Conservation (phyloP, 2,888 invertebrate genomes). For the Heliconius charithonia region DNA sequence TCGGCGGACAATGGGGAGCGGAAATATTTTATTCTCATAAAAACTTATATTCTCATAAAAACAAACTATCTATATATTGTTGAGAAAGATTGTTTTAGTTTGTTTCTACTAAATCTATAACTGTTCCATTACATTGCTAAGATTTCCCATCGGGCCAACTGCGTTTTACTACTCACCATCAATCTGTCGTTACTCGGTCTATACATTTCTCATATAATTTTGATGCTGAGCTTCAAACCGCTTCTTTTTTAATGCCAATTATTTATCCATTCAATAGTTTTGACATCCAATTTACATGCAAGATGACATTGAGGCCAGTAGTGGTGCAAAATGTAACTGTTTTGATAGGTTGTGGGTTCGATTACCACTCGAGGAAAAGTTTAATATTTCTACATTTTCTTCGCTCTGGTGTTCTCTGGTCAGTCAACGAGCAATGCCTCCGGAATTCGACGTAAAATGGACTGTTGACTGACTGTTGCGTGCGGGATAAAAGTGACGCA, state of each 20-base stretch:
- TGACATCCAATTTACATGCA: slow-evolving; percentile 15
- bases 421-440: background rate
- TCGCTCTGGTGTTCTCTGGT: background rate
- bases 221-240: slow-evolving; percentile 32
- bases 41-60: too few relatives aligned
- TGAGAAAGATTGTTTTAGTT: background rate
- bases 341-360: background rate
- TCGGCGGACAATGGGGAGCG: too few relatives aligned
- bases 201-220: slow-evolving; percentile 43
- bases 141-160: slow-evolving; percentile 45
- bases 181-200: slow-evolving; percentile 41
- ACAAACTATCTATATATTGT: background rate
- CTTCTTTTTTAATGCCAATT: slow-evolving; percentile 38
- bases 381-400: background rate
- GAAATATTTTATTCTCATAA: too few relatives aligned
- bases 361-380: background rate
- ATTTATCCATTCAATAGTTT: slow-evolving; percentile 33
- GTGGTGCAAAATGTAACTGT: background rate
- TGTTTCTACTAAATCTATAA: slow-evolving; percentile 4
- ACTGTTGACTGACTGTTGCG: too few relatives aligned
- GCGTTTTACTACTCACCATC: slow-evolving; percentile 45
- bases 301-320: background rate
- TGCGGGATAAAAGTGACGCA: too few relatives aligned
- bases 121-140: slow-evolving; percentile 44
- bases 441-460: background rate